phyloP scores from a whole-genome alignment of 2,113 vertebrate species.

The Odocoileus hemionus region DNA sequence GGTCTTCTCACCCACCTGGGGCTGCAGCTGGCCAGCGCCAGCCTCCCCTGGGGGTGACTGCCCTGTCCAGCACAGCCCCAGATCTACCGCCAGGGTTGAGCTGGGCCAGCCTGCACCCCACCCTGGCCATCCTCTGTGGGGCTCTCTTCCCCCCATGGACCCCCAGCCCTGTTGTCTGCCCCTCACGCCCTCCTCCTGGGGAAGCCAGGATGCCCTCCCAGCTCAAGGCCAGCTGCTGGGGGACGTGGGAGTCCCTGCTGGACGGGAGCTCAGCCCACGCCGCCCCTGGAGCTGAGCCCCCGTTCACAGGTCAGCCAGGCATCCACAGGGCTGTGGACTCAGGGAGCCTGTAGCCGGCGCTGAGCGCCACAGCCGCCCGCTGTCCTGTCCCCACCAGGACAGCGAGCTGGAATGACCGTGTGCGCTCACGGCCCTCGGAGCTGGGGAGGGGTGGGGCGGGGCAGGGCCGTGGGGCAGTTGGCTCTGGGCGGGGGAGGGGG shows the following conservation, averaged over 20 bases:
- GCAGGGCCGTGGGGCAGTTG: rapidly evolving
- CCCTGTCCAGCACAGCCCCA: not conserved
- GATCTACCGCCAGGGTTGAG: not conserved
- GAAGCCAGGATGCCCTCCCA: rapidly evolving
- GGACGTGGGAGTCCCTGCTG: too few relatives aligned
- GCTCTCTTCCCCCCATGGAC: not conserved
- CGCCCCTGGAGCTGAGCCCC: rapidly evolving
- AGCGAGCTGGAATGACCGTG: rapidly evolving
- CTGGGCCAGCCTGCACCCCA: too few relatives aligned
- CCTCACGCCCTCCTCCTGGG: not conserved
- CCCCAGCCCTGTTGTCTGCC: not conserved
- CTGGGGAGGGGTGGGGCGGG: not conserved
- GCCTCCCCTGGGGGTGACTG: not conserved
- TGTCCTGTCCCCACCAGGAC: not conserved
- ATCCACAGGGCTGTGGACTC: rapidly evolving
- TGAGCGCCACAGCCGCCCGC: rapidly evolving
- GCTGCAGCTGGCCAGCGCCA: rapidly evolving
- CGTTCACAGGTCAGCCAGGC: not conserved
- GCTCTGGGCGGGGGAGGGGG: too few relatives aligned
- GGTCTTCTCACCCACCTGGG: not conserved
- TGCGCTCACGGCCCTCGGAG: not conserved
- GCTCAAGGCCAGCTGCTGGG: not conserved
- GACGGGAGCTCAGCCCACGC: rapidly evolving
- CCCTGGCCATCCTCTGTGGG: not conserved
- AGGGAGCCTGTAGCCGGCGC: not conserved